These are phyloP conservation scores for Microtus richardsoni DNA, from an alignment of 2,113 vertebrate species.

Conservation along the genomic window DNA sequence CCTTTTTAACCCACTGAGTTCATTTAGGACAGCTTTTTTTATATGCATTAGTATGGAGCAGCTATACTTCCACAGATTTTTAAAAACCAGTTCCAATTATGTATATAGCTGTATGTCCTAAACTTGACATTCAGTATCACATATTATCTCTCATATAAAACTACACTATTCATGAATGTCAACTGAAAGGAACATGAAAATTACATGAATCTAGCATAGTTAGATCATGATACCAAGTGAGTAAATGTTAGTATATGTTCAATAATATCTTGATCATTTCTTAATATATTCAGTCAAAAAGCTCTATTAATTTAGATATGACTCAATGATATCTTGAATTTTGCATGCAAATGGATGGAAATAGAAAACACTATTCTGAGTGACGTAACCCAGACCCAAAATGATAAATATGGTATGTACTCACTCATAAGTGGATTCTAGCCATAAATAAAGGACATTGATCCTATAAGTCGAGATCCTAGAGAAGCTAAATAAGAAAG, in stretches of 20 bases:
- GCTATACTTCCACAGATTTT: not conserved
- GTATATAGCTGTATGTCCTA: not conserved
- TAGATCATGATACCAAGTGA: not conserved
- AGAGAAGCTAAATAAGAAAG: no score
- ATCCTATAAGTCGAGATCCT: no score
- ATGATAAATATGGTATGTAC: no score
- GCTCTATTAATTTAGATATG: not conserved
- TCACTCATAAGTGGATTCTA: no score
- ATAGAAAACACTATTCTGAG: no score
- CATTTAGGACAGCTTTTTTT: not conserved
- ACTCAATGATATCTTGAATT: not conserved
- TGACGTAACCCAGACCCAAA: no score
- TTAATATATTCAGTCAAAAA: not conserved
- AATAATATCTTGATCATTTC: not conserved
- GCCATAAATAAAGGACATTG: no score
- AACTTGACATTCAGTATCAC: conserved; percentile 6
- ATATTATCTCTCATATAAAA: not conserved
- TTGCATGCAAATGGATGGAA: no score
- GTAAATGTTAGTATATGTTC: not conserved
- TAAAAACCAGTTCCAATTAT: not conserved
- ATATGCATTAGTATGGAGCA: not conserved
- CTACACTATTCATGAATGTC: not conserved
- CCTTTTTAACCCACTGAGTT: no score
- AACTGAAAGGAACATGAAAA: not conserved
- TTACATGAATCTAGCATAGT: not conserved